Conservation (phyloP, 2,113 vertebrate species). For the Poecilia latipinna region DNA sequence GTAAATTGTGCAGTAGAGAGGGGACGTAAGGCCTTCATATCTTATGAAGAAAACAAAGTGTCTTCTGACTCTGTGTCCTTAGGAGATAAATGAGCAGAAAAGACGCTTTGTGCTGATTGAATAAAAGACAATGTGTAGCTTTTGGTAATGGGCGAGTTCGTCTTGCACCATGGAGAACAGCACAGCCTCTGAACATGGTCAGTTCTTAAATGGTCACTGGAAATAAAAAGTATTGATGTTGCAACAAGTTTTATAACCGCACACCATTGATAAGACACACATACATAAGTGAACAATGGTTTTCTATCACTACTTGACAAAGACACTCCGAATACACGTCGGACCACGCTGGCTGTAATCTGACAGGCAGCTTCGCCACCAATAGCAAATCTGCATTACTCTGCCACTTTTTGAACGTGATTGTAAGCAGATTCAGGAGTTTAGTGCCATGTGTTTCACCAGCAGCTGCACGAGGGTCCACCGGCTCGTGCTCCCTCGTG, state of each 20-base stretch:
- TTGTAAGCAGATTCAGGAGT: constrained; percentile 23
- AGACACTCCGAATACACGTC: not conserved
- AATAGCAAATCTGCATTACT: constrained; percentile 3
- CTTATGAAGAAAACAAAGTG: constrained; percentile 30
- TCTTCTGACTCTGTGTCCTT: constrained; percentile 56
- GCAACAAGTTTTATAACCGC: not conserved
- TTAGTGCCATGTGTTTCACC: constrained; percentile 38
- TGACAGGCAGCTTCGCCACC: not conserved
- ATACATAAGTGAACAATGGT: not conserved
- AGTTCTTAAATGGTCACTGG: constrained; percentile 10
- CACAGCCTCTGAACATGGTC: constrained; percentile 23
- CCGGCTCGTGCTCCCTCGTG: constrained; percentile 26
- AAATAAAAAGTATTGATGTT: not conserved
- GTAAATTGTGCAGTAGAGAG: not conserved
- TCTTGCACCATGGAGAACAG: constrained; percentile 14
- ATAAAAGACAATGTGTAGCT: constrained; percentile 32
- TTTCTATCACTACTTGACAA: not conserved
- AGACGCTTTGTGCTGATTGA: constrained; percentile 50
- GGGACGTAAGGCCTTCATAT: constrained; percentile 21
- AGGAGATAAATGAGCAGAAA: constrained; percentile 55
- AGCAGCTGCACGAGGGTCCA: constrained; percentile 51
- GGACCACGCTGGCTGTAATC: not conserved
- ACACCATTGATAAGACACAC: not conserved
- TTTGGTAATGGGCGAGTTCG: constrained; percentile 17
- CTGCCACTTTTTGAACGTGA: constrained; percentile 3